Conservation (phyloP, 1,140 invertebrate genomes). For the Leptinotarsa lineolata region DNA sequence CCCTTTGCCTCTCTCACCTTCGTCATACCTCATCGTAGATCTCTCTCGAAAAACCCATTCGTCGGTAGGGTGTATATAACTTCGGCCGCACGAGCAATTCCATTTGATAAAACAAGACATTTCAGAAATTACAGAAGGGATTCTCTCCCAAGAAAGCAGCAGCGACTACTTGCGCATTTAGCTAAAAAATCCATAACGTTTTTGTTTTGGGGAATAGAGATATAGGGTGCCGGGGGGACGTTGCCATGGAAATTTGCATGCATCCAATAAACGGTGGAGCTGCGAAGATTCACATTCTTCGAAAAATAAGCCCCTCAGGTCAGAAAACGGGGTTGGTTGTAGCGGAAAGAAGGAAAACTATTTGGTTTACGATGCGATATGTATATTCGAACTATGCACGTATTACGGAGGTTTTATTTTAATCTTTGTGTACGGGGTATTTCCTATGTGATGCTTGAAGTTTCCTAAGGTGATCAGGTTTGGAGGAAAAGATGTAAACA, state of each 20-base stretch:
- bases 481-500: no score
- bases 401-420: no score
- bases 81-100: conserved; percentile 1
- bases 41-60: neutral
- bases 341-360: neutral
- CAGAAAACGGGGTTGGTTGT: neutral
- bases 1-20: neutral
- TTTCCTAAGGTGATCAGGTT: no score
- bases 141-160: conserved; percentile 1
- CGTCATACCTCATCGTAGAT: neutral
- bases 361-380: neutral
- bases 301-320: conserved; percentile 21
- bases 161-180: conserved; percentile 44
- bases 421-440: no score
- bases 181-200: conserved; percentile 52
- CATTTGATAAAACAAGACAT: conserved; percentile 21
- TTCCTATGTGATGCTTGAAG: no score
- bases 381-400: neutral
- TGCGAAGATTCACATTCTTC: conserved; percentile 23
- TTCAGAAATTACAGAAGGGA: conserved; percentile 21
- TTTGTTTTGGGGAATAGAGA: conserved; percentile 51
- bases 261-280: conserved; percentile 48
- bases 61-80: conserved; percentile 2
- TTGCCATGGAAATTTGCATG: conserved; percentile 54
- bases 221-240: conserved; percentile 40